These are phyloP conservation scores for Nesidiocoris tenuis DNA, from an alignment of 2,888 invertebrate species.

Conservation along the genomic window DNA sequence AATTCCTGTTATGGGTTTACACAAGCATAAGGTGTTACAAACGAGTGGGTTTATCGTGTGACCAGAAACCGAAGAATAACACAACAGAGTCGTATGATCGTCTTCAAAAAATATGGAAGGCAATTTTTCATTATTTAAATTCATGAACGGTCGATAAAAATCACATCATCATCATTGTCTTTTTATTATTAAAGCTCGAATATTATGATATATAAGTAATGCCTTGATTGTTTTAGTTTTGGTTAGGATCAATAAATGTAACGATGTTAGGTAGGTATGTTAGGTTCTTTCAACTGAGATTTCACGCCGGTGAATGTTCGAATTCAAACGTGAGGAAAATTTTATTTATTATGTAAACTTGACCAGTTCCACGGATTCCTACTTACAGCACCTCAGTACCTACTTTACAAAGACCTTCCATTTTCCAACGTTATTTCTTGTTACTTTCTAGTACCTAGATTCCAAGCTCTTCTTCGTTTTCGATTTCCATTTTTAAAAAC, in stretches of 20 bases:
- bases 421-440: background rate
- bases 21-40: background rate
- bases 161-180: conserved; percentile 47
- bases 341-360: background rate
- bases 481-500: no score
- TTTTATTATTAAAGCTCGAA: conserved; percentile 48
- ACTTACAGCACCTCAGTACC: background rate
- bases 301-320: background rate
- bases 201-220: conserved; percentile 26
- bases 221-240: conserved; percentile 25
- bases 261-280: background rate
- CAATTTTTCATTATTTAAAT: conserved; percentile 18
- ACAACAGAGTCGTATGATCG: conserved; percentile 2
- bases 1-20: background rate
- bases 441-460: no score
- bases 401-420: background rate
- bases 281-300: background rate
- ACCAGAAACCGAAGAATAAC: background rate
- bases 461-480: background rate
- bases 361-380: background rate
- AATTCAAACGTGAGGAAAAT: background rate
- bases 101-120: conserved; percentile 24
- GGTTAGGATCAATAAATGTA: background rate
- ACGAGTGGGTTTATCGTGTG: background rate
- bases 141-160: conserved; percentile 36